Conservation (phyloP, 2,797 vertebrate genomes). For the Lerista edwardsae region DNA sequence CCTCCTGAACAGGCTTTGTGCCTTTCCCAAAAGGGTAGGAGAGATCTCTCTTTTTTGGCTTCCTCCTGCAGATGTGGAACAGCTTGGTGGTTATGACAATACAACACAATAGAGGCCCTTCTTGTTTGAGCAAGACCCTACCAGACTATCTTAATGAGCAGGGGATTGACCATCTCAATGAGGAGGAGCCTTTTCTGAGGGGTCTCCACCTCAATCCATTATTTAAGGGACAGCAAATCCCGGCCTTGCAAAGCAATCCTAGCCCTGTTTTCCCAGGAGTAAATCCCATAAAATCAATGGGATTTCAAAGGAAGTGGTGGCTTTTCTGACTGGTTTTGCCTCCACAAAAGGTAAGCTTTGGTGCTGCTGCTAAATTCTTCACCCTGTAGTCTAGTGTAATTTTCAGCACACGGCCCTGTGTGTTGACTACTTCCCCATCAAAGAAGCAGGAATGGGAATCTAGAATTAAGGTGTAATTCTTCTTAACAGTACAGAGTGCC, state of each 20-base stretch:
- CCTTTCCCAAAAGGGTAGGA: too few species aligned
- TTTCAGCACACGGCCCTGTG: slow-evolving; percentile 34
- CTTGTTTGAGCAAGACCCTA: too few species aligned
- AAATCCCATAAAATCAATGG: neutral
- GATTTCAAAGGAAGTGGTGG: neutral
- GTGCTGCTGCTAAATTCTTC: slow-evolving; percentile 28
- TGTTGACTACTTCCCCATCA: neutral
- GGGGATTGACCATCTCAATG: neutral
- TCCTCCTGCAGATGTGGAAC: too few species aligned
- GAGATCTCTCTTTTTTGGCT: too few species aligned
- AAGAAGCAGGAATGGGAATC: too few species aligned
- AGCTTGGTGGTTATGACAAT: neutral
- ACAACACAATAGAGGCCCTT: too few species aligned
- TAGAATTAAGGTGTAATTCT: neutral
- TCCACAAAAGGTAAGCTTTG: neutral
- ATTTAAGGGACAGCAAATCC: neutral
- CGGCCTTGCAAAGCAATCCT: neutral
- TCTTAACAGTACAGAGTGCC: too few species aligned
- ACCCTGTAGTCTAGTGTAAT: slow-evolving; percentile 40
- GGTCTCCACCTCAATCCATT: neutral
- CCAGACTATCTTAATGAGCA: neutral
- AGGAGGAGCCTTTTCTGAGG: neutral
- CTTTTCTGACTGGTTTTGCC: slow-evolving; percentile 44
- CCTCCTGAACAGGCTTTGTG: neutral
- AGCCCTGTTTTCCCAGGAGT: neutral